phyloP scores from a whole-genome alignment of 2,113 vertebrate species.

The Rhodinocichla rosea region DNA sequence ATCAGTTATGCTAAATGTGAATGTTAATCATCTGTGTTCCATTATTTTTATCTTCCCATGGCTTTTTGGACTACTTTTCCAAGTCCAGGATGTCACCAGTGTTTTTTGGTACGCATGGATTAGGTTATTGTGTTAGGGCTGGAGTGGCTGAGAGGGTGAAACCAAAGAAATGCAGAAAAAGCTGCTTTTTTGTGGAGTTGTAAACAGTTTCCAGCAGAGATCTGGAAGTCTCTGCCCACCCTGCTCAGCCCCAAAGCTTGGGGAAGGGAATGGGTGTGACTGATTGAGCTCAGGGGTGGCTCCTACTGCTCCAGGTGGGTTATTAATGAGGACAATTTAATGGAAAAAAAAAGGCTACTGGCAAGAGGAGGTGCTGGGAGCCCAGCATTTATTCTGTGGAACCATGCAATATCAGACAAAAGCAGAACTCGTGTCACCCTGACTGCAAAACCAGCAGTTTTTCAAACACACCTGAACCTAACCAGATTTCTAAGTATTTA shows the following conservation, averaged over 20 bases:
- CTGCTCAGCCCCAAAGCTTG: not conserved
- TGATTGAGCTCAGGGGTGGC: not conserved
- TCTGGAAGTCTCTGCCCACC: not conserved
- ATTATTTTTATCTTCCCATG: not conserved
- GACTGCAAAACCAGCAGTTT: not conserved
- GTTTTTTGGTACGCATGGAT: not conserved
- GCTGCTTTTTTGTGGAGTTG: not conserved
- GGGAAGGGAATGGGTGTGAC: not conserved
- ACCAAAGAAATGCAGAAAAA: not conserved
- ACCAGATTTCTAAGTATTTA: not conserved
- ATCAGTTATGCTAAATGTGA: not conserved
- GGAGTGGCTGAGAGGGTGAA: not conserved
- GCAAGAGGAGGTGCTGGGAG: not conserved
- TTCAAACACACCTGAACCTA: not conserved
- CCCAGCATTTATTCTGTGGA: not conserved
- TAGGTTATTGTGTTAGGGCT: not conserved
- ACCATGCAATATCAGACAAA: not conserved
- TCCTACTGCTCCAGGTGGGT: not conserved
- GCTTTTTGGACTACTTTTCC: not conserved
- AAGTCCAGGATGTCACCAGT: not conserved
- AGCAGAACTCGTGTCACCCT: not conserved
- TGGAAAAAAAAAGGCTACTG: not conserved
- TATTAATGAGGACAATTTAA: not conserved
- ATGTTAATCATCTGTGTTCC: not conserved
- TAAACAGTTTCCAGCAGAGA: not conserved